Evolutionary conservation across 2,797 vertebrate species (phyloP), one percentile per base, ranked within the genome.

Genomic region (Bryconaethiops microstoma): DNA sequence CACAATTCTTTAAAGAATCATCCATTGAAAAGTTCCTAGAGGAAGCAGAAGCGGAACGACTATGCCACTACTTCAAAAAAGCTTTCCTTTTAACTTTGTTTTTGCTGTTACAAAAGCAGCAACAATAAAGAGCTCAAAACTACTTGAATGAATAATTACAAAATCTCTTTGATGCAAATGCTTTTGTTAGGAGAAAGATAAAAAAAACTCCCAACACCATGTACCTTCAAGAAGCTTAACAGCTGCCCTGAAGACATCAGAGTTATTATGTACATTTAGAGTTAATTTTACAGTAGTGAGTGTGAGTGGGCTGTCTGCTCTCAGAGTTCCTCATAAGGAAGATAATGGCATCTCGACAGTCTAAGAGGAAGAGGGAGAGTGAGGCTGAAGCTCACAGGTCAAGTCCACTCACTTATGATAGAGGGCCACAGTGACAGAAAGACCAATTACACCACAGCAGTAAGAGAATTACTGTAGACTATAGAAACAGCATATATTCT

Each of bases 341-440:
- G 35, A 74, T 35, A 79, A 83, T 69, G 68, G 57, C 42, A 19
- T 55, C 48, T 75, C 77, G 75, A 21, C 45, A 54, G 35, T 75
- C 62, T 63, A 42, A 70, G 23, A 75, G 77, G 59, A 29, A 14
- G 42, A 23, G 54, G 8, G 12, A n/a, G 54, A 23, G 62, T 9
- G 55, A 79, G 40, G 8, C n/a, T 71, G 59, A 60, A 59, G 54
- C 29, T 40, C 35, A 74, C 35, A 40, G 19, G 19, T 59, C 19
- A 74, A 7, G 71, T 16, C 5, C 25, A 40, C 52, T 14, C 52
- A 73, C 50, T 29, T 52, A 73, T 35, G 52, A 39, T 50, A 40
- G 54, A 59, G 6, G 16, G 5, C 54, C 2, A 6, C 17, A 74
- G 9, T 14, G 54, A 21, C 23, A 74, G 4, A 21, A 40, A n/a